Conservation (phyloP, 2,797 vertebrate genomes). For the Toxotes lorentzi region DNA sequence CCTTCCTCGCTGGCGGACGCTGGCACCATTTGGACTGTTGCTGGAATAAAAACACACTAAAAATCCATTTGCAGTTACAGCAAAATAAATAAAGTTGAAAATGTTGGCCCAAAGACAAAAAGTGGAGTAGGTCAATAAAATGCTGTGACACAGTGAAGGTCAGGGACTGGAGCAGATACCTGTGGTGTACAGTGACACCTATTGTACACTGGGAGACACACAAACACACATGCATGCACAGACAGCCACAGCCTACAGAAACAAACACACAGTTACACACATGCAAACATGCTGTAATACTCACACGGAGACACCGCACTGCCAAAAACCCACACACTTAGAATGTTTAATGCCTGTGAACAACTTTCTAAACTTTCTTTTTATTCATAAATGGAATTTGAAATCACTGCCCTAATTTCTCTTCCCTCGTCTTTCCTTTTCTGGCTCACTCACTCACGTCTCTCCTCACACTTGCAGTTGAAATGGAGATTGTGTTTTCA, state of each 20-base stretch:
- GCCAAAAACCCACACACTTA: slow-evolving; percentile 51
- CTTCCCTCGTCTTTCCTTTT: slow-evolving; percentile 37
- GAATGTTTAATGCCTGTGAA: slow-evolving; percentile 50
- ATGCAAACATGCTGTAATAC: slow-evolving; percentile 17
- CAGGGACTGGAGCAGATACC: slow-evolving; percentile 22
- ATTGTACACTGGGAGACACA: slow-evolving; percentile 19
- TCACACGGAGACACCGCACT: slow-evolving; percentile 12
- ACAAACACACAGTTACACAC: slow-evolving; percentile 26
- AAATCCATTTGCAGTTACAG: slow-evolving; percentile 31
- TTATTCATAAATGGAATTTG: slow-evolving; percentile 75
- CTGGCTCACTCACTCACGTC: slow-evolving; percentile 34
- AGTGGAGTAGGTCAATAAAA: slow-evolving; percentile 39
- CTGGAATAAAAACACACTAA: neutral
- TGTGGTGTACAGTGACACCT: slow-evolving; percentile 36
- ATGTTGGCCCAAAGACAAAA: slow-evolving; percentile 35
- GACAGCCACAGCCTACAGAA: neutral
- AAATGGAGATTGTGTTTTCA: slow-evolving; percentile 69
- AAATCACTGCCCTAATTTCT: slow-evolving; percentile 72
- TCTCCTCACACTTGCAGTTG: slow-evolving; percentile 50
- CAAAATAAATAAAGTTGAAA: slow-evolving; percentile 32
- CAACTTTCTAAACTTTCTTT: slow-evolving; percentile 71
- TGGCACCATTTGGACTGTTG: slow-evolving; percentile 21
- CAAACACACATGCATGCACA: neutral
- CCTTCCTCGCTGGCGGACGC: slow-evolving; percentile 3
- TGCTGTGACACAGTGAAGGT: slow-evolving; percentile 46